Evolutionary conservation across 2,797 vertebrate species (phyloP), one percentile per base, ranked within the genome.

Genomic region (Yasuhikotakia modesta): DNA sequence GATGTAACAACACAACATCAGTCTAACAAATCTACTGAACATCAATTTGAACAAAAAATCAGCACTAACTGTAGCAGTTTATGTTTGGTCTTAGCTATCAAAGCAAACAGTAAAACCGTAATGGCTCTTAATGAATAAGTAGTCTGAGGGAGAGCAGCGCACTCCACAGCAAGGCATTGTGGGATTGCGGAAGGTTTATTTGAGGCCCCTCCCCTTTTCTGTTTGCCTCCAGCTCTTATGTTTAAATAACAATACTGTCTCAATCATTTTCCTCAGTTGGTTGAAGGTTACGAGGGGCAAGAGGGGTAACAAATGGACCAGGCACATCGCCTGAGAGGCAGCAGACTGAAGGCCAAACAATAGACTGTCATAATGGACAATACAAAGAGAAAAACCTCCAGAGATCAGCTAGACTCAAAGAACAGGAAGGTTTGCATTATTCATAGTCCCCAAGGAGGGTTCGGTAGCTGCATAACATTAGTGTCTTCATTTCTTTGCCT

Each of bases 281-380:
- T 92, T 96, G 95, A 96, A 96, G 96, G 95, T 96, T 96, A 96
- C 94, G 91, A 92, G 92, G 94, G 94, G 91, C 91, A 91, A 90
- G 87, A 90, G 90, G 86, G 89, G 87, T 91, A 93, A 93, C 91
- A 95, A 96, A 93, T 92, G 95, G 94, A 94, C 93, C 94, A 91
- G 92, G 93, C 86, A 90, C 93, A 93, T 92, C 93, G 93, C 93
- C 94, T 95, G 89, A 94, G 93, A 95, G 94, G 27, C 4, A 27
- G 27, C 27, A 27, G 27, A 27, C 27, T 27, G 27, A 27, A 27
- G 94, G 93, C 94, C 92, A 94, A 94, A 95, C 96, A 98, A 97
- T 96, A 94, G 91, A 93, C 96, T 96, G 94, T 96, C 95, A 96
- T 93, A 92, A 94, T 93, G 92, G 96, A 96, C 96, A 96, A 97